A percentile compares a stretch with the other conserved stretches of the same genome.
Conservation (phyloP, 2,888 invertebrate genomes). For the Scaptomyza caliginosa region DNA sequence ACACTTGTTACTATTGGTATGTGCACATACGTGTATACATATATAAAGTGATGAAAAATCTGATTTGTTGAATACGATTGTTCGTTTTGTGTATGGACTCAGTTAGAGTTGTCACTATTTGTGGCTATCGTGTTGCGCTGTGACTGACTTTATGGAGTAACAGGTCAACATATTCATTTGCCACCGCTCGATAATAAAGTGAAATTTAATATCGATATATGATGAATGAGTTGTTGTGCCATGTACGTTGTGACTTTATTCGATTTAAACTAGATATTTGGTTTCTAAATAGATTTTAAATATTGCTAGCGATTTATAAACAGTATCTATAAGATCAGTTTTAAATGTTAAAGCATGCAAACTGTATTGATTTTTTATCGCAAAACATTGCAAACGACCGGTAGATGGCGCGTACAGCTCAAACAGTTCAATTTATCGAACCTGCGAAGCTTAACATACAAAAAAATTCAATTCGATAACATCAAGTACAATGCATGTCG, state of each 20-base stretch:
- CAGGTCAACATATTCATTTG: background rate
- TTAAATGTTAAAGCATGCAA: too few species aligned
- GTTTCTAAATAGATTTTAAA: background rate
- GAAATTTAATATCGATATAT: background rate
- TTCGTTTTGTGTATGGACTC: conserved; percentile 25
- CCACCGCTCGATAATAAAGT: background rate
- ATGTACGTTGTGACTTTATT: too few species aligned
- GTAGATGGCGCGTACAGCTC: background rate
- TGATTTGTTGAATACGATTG: conserved; percentile 45
- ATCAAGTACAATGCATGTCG: conserved; percentile 13
- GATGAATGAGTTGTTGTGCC: too few species aligned
- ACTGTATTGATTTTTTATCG: too few species aligned
- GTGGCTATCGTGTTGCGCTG: background rate
- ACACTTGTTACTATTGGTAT: conserved; percentile 33
- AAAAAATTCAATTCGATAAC: conserved; percentile 19
- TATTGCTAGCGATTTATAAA: background rate
- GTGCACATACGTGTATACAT: conserved; percentile 7
- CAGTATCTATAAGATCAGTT: background rate
- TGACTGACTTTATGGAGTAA: background rate
- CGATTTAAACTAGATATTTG: too few species aligned
- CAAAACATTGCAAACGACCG: background rate
- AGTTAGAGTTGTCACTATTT: conserved; percentile 1
- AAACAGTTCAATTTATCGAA: background rate
- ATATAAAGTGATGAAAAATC: conserved; percentile 5
- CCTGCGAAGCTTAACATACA: background rate